These are phyloP conservation scores for Orthonevra nobilis DNA, from an alignment of 2,888 invertebrate genomes.

Conservation along the genomic window DNA sequence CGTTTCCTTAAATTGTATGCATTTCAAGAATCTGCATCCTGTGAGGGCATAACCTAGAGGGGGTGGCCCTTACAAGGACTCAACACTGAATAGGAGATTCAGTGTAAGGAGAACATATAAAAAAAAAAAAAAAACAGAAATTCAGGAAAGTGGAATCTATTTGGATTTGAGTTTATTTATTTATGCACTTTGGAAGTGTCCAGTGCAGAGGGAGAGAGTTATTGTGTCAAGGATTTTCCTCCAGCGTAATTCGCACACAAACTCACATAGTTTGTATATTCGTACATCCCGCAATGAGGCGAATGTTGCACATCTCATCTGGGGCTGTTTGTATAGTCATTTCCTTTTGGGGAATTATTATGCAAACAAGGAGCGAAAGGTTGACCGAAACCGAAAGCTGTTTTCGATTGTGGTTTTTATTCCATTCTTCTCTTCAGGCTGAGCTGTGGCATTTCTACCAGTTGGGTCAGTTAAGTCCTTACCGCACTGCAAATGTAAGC, in stretches of 20 bases:
- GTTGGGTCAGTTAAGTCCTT: slow-evolving; percentile 39
- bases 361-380: slow-evolving; percentile 55
- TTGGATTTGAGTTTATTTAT: slow-evolving; percentile 63
- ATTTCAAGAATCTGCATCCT: slow-evolving; percentile 60
- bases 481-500: neutral
- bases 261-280: too few species aligned
- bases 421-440: slow-evolving; percentile 19
- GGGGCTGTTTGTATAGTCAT: slow-evolving; percentile 11
- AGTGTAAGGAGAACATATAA: too few species aligned
- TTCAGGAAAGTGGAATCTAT: slow-evolving; percentile 11
- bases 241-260: slow-evolving; percentile 57
- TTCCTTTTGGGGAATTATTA: slow-evolving; percentile 59
- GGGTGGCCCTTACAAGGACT: slow-evolving; percentile 45
- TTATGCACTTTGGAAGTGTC: slow-evolving; percentile 67
- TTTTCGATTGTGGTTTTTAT: slow-evolving; percentile 57
- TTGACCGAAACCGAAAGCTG: slow-evolving; percentile 49
- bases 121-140: slow-evolving; percentile 5
- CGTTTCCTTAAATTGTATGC: slow-evolving; percentile 52
- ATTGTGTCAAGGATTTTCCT: slow-evolving; percentile 69
- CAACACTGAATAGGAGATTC: too few species aligned
- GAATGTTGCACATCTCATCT: slow-evolving; percentile 4
- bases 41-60: neutral
- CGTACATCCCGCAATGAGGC: slow-evolving; percentile 5
- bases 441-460: neutral
- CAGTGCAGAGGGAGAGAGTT: slow-evolving; percentile 49